Base-by-base conservation (phyloP, 2,888 invertebrate genomes). In the Caenorhabditis sp. region DNA sequence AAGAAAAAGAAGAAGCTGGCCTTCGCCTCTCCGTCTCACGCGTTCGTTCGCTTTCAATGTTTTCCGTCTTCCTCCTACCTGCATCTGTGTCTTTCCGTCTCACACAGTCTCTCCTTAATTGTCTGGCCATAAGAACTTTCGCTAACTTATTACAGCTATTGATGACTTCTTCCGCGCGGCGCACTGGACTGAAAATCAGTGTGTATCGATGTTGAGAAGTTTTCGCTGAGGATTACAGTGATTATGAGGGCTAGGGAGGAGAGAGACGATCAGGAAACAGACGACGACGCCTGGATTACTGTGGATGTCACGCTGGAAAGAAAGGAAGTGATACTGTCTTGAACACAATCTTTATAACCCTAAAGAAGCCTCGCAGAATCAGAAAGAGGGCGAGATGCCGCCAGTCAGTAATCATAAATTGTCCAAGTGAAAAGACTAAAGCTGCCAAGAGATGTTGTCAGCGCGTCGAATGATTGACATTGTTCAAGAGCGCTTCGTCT, bases 121-220 rank as follows among this genome's bases (percentile, higher is more conserved):
- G 59, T 59, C 35, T 30, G 59, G 17, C 13, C 41, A 59, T 46
- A 48, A 63, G 53, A 62, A 72, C 63, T 72, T 72, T 56, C 62
- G 63, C 62, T 56, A 72, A 62, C 72, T 61, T 62, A 72, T 62
- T 72, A 56, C 72, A 63, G 62, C 72, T 72, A 48, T 62, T 72
- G 45, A 70, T 46, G 50, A n/a, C n/a, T n/a, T n/a, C n/a, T n/a
- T n/a, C 37, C 41, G 41, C 17, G 41, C 17, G 17, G 41, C 17
- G 27, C 41, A 41, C 41, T 48, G 48, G 48, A 48, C 48, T 48
- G 48, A 48, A 48, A 48, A 48, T 48, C 48, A 48, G 48, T 48
- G 48, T 48, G 48, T 48, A 48, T 48, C 48, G 15, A 15, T n/a
- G n/a, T n/a, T n/a, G n/a, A 17, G 17, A 48, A 27, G 48, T 48